phyloP scores from a whole-genome alignment of 2,888 invertebrate species.

The Brachyptera putata region DNA sequence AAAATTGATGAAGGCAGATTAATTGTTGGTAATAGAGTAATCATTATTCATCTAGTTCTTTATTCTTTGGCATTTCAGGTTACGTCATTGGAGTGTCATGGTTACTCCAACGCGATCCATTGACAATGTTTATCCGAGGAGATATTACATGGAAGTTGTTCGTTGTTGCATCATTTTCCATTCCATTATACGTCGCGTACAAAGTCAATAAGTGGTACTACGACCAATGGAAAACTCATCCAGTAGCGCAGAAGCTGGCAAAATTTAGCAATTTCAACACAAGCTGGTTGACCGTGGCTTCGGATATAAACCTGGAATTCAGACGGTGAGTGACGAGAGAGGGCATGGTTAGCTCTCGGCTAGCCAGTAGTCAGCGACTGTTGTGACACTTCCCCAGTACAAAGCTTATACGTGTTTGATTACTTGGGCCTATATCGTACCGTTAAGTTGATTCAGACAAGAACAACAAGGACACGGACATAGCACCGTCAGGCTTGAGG shows the following conservation, averaged over 20 bases:
- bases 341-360: no score
- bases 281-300: conserved; percentile 66
- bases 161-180: conserved; percentile 45
- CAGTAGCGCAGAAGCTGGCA: conserved; percentile 63
- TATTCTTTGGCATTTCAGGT: no score
- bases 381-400: no score
- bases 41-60: no score
- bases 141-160: conserved; percentile 44
- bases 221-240: conserved; percentile 67
- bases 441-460: no score
- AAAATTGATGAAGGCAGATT: no score
- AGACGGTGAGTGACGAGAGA: conserved; percentile 56
- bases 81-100: conserved; percentile 28
- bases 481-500: no score
- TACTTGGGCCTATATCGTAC: no score
- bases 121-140: conserved; percentile 33
- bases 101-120: not conserved
- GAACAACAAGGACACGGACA: no score
- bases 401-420: no score
- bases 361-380: no score
- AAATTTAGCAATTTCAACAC: conserved; percentile 60
- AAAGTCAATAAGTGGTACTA: conserved; percentile 63
- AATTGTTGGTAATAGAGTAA: no score
- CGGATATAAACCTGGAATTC: conserved; percentile 69
- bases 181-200: conserved; percentile 52